Evolutionary conservation across 2,888 invertebrate species (phyloP), one percentile per base, ranked within the genome.

Genomic region (Lepidonotus clava): DNA sequence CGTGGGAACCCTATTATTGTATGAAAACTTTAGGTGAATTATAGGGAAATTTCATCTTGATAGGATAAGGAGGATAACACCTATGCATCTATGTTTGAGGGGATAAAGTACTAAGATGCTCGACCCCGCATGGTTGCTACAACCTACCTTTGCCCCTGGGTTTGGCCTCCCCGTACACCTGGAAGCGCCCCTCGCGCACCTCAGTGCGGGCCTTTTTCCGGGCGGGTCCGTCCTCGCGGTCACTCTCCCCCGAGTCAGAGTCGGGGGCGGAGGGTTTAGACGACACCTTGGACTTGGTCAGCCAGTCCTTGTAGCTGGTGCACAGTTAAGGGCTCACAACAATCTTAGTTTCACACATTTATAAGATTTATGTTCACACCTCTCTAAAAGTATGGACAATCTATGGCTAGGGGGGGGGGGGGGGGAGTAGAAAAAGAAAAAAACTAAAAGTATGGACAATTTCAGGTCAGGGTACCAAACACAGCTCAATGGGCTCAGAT

Each of bases 251-350:
- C n/a, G 90, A 86, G 11, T 87, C 85, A 40, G 89, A 86, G 1
- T 89, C 89, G 11, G 88, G 87, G 1, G 91, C 90, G 21, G 90
- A 91, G 40, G 4, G 28, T 24, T 66, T 61, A 1, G 34, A 18
- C 4, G 21, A 0, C 38, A 91, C 88, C 87, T 93, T 93, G 77
- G 91, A 96, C 91, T 96, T 96, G 88, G 96, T 96, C 91, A 97
- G 96, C 98, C 98, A 98, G 86, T 96, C 96, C 88, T 96, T 96
- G 94, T 98, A 98, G 38, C 97, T 94, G 85, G 14, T 5, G 28
- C 28, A 36, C 18, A 2, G 56, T 76, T 56, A 84, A 66, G 51
- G 66, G 24, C 56, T 28, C 0, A 85, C 14, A 41, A 4, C n/a
- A 76, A 32, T 5, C 4, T 14, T 24, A 32, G 21, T 76, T 4